Conservation (phyloP, 2,797 vertebrate genomes). For the Psittacula echo region DNA sequence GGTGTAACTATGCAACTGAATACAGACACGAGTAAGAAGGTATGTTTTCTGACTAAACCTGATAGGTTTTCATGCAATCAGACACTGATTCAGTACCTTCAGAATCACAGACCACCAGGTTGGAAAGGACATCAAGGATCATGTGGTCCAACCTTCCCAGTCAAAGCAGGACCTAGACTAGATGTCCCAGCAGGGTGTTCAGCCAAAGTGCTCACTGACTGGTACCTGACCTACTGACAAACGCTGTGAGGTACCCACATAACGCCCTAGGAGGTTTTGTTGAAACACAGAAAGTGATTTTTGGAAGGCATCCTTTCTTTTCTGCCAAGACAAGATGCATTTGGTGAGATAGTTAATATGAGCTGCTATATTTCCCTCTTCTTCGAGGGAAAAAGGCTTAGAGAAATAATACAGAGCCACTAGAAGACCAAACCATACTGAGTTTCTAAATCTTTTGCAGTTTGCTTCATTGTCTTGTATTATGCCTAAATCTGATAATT, state of each 20-base stretch:
- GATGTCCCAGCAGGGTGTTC: background rate
- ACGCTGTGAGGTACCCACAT: fast-evolving
- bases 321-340: background rate
- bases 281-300: background rate
- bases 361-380: background rate
- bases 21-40: background rate
- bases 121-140: background rate
- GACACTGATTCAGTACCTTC: background rate
- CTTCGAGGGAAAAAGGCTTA: background rate
- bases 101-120: background rate
- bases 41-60: background rate
- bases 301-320: background rate
- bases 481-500: no score
- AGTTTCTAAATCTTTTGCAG: background rate
- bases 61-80: background rate
- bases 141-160: background rate
- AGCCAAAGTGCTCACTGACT: background rate
- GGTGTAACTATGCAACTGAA: background rate
- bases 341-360: background rate
- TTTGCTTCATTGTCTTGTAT: background rate
- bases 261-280: background rate
- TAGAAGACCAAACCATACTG: background rate
- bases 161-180: background rate
- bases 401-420: background rate
- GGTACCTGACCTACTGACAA: background rate